phyloP scores from a whole-genome alignment of 1,140 invertebrate genomes.

The Oedothorax gibbosus region DNA sequence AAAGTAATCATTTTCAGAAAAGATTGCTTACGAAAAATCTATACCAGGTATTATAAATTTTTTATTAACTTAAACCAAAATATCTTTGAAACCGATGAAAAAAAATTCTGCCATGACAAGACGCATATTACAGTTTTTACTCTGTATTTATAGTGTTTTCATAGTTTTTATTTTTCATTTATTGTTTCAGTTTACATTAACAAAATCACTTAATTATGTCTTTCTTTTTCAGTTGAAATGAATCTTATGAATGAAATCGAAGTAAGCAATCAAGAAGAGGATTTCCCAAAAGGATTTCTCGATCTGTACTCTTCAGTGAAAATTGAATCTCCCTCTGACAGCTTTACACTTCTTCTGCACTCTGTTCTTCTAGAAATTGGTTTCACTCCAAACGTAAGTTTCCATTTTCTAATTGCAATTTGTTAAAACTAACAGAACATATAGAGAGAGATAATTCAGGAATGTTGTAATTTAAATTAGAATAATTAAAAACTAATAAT shows the following conservation, averaged over 20 bases:
- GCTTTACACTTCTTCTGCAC: slow-evolving; percentile 14
- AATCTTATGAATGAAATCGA: background rate
- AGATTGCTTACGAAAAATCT: no score
- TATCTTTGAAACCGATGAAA: no score
- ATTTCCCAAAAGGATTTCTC: slow-evolving; percentile 10
- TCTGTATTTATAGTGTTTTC: no score
- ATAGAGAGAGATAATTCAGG: no score
- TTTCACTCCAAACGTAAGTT: slow-evolving; percentile 20
- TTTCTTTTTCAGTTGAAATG: slow-evolving; percentile 14
- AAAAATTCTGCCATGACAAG: no score
- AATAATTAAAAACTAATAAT: no score
- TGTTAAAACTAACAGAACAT: no score
- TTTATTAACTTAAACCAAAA: no score
- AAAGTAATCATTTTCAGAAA: no score
- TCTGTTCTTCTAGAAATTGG: slow-evolving; percentile 5
- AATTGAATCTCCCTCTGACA: slow-evolving; percentile 22
- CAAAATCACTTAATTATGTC: background rate
- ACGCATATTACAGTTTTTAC: no score
- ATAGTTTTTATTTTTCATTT: background rate
- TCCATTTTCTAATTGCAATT: background rate
- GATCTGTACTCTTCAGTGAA: background rate
- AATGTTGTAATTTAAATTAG: no score
- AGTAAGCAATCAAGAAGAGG: background rate
- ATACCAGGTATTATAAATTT: no score
- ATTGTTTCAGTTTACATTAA: background rate